A percentile compares a stretch with the other conserved stretches of the same genome.
phyloP scores from a whole-genome alignment of 2,797 vertebrate species.

The Gambelia wislizenii region DNA sequence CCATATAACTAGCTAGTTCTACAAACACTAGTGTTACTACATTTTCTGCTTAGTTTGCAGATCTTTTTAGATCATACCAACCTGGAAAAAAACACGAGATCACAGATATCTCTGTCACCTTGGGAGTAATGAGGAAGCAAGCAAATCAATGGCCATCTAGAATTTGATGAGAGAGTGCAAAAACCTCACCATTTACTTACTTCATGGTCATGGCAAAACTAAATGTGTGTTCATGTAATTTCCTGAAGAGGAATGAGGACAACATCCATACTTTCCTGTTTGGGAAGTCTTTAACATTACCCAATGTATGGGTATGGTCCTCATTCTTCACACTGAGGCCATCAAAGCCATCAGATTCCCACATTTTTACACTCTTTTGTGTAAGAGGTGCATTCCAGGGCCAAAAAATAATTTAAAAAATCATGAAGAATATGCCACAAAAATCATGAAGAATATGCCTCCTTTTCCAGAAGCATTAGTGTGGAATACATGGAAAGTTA shows the following conservation, averaged over 20 bases:
- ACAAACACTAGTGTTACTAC: not conserved
- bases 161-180: not conserved
- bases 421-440: no score
- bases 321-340: not conserved
- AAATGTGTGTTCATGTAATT: not conserved
- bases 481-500: constrained; percentile 66
- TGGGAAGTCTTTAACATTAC: not conserved
- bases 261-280: not conserved
- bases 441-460: no score
- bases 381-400: not conserved
- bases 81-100: no score
- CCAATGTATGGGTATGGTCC: no score
- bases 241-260: not conserved
- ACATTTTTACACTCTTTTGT: not conserved
- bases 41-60: not conserved
- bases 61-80: not conserved
- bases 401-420: not conserved
- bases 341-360: no score
- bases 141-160: not conserved
- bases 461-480: not conserved
- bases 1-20: not conserved
- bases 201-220: not conserved
- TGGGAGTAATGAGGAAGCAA: not conserved
- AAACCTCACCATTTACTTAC: not conserved
- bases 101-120: not conserved